Evolutionary conservation across 2,888 invertebrate species (phyloP), one percentile per base, ranked within the genome.

Genomic region (Labia minor): DNA sequence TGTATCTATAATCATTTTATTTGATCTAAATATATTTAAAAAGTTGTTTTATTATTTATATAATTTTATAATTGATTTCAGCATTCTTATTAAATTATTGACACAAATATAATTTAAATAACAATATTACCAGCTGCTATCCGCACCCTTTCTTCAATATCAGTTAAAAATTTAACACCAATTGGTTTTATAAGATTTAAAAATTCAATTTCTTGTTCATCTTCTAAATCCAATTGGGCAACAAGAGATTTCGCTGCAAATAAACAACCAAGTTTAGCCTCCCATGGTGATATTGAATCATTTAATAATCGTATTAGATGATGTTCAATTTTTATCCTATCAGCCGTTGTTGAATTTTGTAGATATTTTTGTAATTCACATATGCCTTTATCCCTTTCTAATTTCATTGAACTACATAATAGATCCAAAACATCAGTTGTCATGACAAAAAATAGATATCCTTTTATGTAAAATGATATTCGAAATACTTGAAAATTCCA

Each of bases 81-180:
- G n/a, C n/a, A n/a, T n/a, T n/a, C n/a, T n/a, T n/a, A n/a, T n/a
- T n/a, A n/a, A n/a, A n/a, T n/a, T n/a, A n/a, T n/a, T n/a, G n/a
- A n/a, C n/a, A n/a, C n/a, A n/a, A n/a, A n/a, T n/a, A n/a, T n/a
- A n/a, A n/a, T n/a, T n/a, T n/a, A n/a, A n/a, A n/a, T n/a, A n/a
- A n/a, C 4, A 26, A 26, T 16, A 62, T 71, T 71, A 78, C 79
- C 80, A 69, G 80, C 77, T 19, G 78, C 77, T 62, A 79, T 72
- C 69, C 80, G 71, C 6, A 80, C 78, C 71, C 80, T 72, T 33
- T 77, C 78, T 73, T 80, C 80, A 19, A 70, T 68, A 71, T 80
- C 77, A 37, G 77, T 77, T 37, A 80, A 71, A 14, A 76, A 71
- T 21, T 71, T 70, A 33, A 77, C 66, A 10, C 76, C 73, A 26